Evolutionary conservation across 2,113 vertebrate species (phyloP), one percentile per base, ranked within the genome.

Genomic region (Macaca mulatta): DNA sequence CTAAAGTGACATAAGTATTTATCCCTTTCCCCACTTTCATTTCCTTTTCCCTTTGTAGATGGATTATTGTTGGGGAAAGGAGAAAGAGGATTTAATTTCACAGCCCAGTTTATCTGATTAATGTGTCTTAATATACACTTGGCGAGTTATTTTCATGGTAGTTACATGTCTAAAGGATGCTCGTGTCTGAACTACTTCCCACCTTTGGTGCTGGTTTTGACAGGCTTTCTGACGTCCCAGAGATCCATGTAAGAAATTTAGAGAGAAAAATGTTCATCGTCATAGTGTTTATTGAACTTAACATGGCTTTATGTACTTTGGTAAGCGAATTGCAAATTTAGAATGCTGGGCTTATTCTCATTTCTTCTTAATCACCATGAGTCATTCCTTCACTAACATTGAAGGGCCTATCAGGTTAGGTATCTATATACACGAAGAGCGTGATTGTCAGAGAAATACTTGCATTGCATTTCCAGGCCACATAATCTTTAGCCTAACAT

Each of bases 401-500:
- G 77, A 92, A 94, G 77, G 89, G 70, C 48, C 93, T 77, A 22
- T 70, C 64, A 89, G 78, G 75, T 97, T 64, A 74, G 67, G 10
- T 83, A 64, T 83, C 96, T 70, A 2, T 72, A 75, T 64, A 83
- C 38, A 22, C 50, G 9, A 12, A 14, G 79, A 69, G 45, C 12
- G n/a, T 35, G 74, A 90, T 75, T 94, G 90, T 90, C 97, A 97
- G 80, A 96, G 55, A 74, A 97, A 95, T 35, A 86, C 94, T 97
- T 95, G 74, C 92, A 67, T 94, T 95, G 90, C 23, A 0, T 97
- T 98, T 98, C 97, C 67, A 81, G 85, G 90, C 90, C 67, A 86
- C 82, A 82, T 96, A 81, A 40, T 98, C 67, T 98, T 97, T 96
- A 89, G 85, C 30, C 86, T 93, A 93, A 83, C 97, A 98, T 98